These are phyloP conservation scores for Prorops nasuta DNA, from an alignment of 1,140 invertebrate genomes.

Conservation along the genomic window DNA sequence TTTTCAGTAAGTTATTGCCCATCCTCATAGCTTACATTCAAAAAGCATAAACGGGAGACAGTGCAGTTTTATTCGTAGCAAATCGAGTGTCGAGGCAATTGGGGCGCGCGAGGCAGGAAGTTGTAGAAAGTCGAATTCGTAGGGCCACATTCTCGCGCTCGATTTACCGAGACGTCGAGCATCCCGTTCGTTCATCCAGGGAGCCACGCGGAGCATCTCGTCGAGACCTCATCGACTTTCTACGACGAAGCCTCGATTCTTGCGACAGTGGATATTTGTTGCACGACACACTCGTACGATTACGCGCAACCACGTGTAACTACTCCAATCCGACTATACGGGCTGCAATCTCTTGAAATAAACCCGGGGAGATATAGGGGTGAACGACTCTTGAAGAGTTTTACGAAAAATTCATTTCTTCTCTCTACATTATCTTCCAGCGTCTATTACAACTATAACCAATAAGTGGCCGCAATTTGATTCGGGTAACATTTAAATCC, in stretches of 20 bases:
- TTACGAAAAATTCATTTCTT: no score
- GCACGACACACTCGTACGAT: background rate
- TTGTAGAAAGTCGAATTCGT: slow-evolving; percentile 22
- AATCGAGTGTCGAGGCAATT: slow-evolving; percentile 37
- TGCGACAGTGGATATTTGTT: background rate
- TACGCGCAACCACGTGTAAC: background rate
- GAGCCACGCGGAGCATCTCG: background rate
- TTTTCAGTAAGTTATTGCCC: no score
- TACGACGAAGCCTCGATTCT: background rate
- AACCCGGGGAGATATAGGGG: no score
- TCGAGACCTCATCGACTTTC: slow-evolving; percentile 5
- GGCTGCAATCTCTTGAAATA: no score
- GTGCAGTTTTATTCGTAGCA: slow-evolving; percentile 34
- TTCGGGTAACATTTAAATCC: no score
- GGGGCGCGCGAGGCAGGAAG: slow-evolving; percentile 24
- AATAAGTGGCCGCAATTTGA: no score
- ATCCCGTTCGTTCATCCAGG: slow-evolving; percentile 24
- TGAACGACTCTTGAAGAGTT: no score
- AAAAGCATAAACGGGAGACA: slow-evolving; percentile 23
- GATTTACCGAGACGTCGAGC: slow-evolving; percentile 33
- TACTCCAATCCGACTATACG: no score
- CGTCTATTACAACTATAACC: no score
- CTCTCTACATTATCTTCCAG: no score
- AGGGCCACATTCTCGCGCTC: slow-evolving; percentile 25
- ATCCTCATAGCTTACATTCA: no score